Conservation (phyloP, 2,888 invertebrate species). For the Lasioglossum zephyrum region DNA sequence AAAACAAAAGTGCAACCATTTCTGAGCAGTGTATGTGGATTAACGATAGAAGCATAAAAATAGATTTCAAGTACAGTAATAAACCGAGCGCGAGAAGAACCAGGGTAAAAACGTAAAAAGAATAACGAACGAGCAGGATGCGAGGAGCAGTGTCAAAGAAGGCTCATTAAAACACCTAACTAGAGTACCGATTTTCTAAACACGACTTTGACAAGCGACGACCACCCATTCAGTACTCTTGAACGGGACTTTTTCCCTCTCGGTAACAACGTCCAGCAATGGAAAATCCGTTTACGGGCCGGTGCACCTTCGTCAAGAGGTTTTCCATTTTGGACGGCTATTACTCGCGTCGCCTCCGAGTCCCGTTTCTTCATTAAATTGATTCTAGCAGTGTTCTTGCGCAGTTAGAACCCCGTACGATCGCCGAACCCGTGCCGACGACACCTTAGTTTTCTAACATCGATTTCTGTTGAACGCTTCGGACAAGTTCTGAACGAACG, state of each 20-base stretch:
- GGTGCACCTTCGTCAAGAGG: conserved; percentile 35
- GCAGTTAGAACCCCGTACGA: neutral
- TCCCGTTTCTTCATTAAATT: conserved; percentile 47
- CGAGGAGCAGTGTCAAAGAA: conserved; percentile 1
- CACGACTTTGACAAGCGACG: conserved; percentile 56
- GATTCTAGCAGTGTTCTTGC: conserved; percentile 24
- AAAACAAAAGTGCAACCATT: neutral
- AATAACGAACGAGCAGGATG: conserved; percentile 25
- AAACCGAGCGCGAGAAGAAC: neutral
- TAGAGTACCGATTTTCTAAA: conserved; percentile 47
- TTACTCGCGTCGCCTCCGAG: conserved; percentile 47
- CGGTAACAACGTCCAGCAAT: conserved; percentile 48
- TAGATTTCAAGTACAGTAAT: neutral
- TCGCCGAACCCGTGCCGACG: neutral
- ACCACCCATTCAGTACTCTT: conserved; percentile 57
- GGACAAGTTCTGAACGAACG: neutral
- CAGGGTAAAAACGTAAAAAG: conserved; percentile 15
- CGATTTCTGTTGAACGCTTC: neutral
- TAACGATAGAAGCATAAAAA: neutral
- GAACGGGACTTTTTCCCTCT: conserved; percentile 53
- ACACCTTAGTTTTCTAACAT: neutral
- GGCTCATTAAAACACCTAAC: conserved; percentile 40
- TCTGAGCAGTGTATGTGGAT: neutral
- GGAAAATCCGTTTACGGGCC: conserved; percentile 51
- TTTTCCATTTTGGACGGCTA: conserved; percentile 54